Base-by-base conservation (phyloP, 1,140 invertebrate genomes). In the Leptinotarsa defecta region DNA sequence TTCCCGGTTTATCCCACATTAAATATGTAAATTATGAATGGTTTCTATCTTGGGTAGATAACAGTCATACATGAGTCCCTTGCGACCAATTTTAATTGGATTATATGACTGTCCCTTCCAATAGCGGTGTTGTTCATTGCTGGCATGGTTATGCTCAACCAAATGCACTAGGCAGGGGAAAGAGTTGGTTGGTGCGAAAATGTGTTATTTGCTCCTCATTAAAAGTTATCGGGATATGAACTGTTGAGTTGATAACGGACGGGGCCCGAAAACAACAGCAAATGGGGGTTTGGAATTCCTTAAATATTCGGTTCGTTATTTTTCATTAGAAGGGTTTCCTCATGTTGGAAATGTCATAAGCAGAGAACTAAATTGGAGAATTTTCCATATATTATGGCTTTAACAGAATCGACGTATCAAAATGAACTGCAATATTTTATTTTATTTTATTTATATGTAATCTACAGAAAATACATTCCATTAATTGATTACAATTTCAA, bases 21-120 rank as follows among this genome's bases (percentile, higher is more conserved):
- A 82, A 81, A 82, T 81, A 77, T 81, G 76, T 81, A 83, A 83
- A 82, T 83, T 82, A 81, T 83, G 80, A 83, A 80, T 82, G 80
- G 79, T 75, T 79, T 77, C 70, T 77, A 81, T 79, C 81, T 79
- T 82, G 81, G 80, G 81, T 80, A 82, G 81, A 82, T 83, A 83
- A 81, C 81, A 81, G 78, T 81, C 82, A 80, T 83, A 77, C 76
- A 83, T 79, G 74, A 76, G 43, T 81, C 81, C 80, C 81, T 57
- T 68, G 81, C 77, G 82, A 74, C 81, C 80, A 78, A 81, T 82
- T 83, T 83, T 83, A 83, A 83, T 83, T 83, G 81, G 82, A 83
- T 82, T 83, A 83, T 82, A 82, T 73, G 79, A 79, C 77, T 78
- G 77, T 77, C 78, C 79, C 52, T 64, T 73, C 69, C 67, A 61